Evolutionary conservation across 2,113 vertebrate genomes (phyloP), one percentile per base, ranked within the genome.

Genomic region (Rhabdornis inornatus): DNA sequence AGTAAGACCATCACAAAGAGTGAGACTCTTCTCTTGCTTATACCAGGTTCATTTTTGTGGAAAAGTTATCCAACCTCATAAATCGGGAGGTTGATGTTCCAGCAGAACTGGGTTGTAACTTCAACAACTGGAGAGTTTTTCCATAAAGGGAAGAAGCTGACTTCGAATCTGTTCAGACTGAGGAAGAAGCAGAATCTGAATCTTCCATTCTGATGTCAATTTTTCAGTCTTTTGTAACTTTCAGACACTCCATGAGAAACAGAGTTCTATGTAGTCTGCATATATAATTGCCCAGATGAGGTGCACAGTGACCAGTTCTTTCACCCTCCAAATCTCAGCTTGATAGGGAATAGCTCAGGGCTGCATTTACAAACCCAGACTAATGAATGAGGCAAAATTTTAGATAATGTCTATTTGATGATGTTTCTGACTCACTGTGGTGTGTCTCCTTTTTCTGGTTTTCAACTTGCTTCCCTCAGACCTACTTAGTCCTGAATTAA

Each of bases 381-480:
- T 64, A 64, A 66, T 0, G 4, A 82, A 82, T 12, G 6, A 76
- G 7, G 24, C 14, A 78, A 74, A 70, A 72, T 8, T 59, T 85
- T 45, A 78, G 28, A n/a, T n/a, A 35, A 75, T 4, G 8, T n/a
- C 0, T 0, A 14, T 65, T 71, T 52, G 30, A n/a, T 70, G 11
- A 39, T 39, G 6, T 49, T 92, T 83, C 44, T 79, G 52, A 5
- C 4, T 77, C 13, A 66, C 6, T 71, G 7, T 44, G 22, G 3
- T 30, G 33, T 15, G 8, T 5, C 9, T 17, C 6, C 13, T 19
- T 70, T 91, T 78, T 33, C 21, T 76, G 44, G 14, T 10, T 82
- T 94, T 82, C 37, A 45, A 2, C 33, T 72, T 87, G 30, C 12
- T 79, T 44, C 15, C 56, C 17, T 83, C 40, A 83, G 52, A 85